phyloP scores from a whole-genome alignment of 2,888 invertebrate species.

The Parelbella ahira region DNA sequence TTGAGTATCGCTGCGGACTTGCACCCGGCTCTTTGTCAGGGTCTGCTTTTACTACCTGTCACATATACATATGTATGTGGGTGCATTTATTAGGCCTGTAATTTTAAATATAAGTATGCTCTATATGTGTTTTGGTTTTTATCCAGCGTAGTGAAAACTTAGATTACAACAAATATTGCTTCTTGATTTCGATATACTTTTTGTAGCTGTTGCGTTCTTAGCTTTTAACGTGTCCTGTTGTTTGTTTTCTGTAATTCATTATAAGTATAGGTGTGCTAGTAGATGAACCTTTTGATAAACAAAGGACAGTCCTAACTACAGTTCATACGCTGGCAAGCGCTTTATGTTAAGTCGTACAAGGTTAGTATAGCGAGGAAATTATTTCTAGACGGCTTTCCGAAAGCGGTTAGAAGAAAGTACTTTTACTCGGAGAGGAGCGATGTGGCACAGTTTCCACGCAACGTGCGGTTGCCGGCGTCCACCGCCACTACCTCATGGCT shows the following conservation, averaged over 20 bases:
- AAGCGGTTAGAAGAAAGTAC: conserved; percentile 78
- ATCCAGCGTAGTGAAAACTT: too few relatives aligned
- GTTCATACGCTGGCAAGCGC: conserved; percentile 48
- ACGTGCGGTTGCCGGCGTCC: conserved; percentile 33
- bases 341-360: conserved; percentile 74
- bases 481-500: conserved; percentile 42
- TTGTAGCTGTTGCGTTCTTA: too few relatives aligned
- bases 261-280: too few relatives aligned
- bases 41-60: too few relatives aligned
- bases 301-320: conserved; percentile 70
- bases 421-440: conserved; percentile 72
- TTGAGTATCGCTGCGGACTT: conserved; percentile 16
- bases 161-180: too few relatives aligned
- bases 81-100: too few relatives aligned
- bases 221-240: too few relatives aligned
- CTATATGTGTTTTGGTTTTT: too few relatives aligned
- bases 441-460: conserved; percentile 76
- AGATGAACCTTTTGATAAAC: too few relatives aligned
- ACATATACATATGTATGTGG: too few relatives aligned
- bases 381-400: conserved; percentile 72
- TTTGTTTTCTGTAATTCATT: too few relatives aligned
- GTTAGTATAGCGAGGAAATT: conserved; percentile 68
- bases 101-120: neutral
- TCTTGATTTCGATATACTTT: too few relatives aligned
- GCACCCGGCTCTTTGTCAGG: conserved; percentile 14